Percentiles rank a stretch among this genome's conserved stretches.
These are phyloP conservation scores for Vanessa cardui DNA, from an alignment of 2,888 invertebrate species.

Conservation along the genomic window DNA sequence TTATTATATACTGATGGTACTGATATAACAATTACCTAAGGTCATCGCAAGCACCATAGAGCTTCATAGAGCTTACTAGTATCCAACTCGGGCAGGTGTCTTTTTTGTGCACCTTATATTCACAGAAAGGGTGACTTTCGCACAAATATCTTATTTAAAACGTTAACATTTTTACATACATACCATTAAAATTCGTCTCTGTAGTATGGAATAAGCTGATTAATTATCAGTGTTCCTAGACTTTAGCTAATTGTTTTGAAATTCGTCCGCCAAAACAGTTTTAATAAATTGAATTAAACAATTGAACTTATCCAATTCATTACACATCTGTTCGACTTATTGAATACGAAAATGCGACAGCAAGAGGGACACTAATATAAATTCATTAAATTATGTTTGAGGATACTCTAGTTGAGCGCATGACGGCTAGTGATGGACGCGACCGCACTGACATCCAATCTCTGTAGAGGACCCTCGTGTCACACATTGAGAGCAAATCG, in stretches of 20 bases:
- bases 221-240: background rate
- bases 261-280: background rate
- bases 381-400: constrained; percentile 60
- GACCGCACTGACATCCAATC: constrained; percentile 70
- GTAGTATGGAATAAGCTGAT: background rate
- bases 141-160: too few species aligned
- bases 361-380: constrained; percentile 51
- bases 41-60: too few species aligned
- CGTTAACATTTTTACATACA: background rate
- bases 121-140: too few species aligned
- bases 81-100: too few species aligned
- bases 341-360: constrained; percentile 4
- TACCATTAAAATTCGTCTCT: background rate
- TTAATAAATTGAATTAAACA: background rate
- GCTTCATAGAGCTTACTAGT: too few species aligned
- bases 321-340: background rate
- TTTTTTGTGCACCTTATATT: too few species aligned
- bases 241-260: background rate
- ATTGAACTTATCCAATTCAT: background rate
- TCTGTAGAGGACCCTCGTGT: constrained; percentile 64
- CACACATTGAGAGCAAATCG: constrained; percentile 72
- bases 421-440: constrained; percentile 47
- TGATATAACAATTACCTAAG: too few species aligned
- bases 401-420: constrained; percentile 51
- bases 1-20: too few species aligned